A percentile compares a stretch with the other conserved stretches of the same genome.
Conservation (phyloP, 1,140 invertebrate species). For the Rhopalosiphum maidis region DNA sequence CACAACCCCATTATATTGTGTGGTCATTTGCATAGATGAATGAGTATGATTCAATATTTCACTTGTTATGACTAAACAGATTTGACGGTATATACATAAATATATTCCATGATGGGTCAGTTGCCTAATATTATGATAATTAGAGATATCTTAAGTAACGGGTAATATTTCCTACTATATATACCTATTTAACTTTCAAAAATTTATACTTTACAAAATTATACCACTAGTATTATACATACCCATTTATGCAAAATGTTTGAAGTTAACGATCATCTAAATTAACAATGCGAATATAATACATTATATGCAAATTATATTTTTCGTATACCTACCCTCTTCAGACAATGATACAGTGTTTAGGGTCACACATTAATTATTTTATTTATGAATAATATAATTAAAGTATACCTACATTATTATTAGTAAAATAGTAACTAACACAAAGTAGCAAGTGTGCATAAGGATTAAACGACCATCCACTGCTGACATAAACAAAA, state of each 20-base stretch:
- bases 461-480: no score
- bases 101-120: background rate
- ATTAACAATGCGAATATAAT: background rate
- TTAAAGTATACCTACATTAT: background rate
- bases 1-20: no score
- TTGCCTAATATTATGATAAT: background rate
- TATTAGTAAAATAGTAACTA: background rate
- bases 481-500: background rate
- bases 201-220: background rate
- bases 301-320: background rate
- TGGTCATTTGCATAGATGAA: no score
- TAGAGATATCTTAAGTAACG: background rate
- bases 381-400: background rate
- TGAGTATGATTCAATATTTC: no score
- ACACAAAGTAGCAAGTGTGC: no score
- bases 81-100: no score
- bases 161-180: background rate
- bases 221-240: background rate
- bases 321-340: background rate
- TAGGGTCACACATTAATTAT: background rate
- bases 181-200: background rate
- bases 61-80: no score
- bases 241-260: background rate
- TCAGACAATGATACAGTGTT: background rate
- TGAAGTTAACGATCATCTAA: background rate